phyloP scores from a whole-genome alignment of 2,797 vertebrate genomes.

The Calcarius lapponicus region DNA sequence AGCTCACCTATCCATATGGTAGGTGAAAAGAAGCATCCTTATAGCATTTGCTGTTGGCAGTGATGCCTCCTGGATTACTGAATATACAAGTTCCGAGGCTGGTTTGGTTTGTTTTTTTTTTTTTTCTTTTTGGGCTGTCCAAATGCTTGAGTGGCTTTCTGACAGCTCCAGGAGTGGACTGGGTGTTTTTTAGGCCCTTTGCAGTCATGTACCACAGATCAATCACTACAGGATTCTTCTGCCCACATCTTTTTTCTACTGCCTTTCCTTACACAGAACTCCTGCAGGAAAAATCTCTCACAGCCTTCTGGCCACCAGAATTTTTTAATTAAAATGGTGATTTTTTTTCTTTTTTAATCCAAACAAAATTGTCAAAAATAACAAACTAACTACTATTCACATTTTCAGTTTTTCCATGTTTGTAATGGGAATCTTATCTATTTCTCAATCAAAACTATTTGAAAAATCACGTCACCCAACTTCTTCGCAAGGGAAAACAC shows the following conservation, averaged over 20 bases:
- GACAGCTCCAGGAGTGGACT: not conserved
- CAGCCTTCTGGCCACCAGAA: not conserved
- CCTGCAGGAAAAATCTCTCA: not conserved
- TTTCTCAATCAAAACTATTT: slow-evolving; percentile 1
- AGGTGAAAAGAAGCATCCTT: slow-evolving; percentile 16
- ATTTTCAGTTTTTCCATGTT: not conserved
- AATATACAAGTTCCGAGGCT: not conserved
- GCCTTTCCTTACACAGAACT: not conserved
- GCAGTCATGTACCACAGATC: not conserved
- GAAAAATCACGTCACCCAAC: slow-evolving; percentile 2
- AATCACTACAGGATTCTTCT: not conserved
- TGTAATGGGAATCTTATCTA: not conserved
- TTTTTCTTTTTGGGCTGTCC: not conserved
- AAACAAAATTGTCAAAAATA: not conserved
- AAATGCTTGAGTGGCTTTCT: not conserved
- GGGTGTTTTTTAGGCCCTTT: not conserved
- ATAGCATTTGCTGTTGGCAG: not conserved
- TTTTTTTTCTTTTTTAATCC: not conserved
- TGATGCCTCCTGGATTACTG: not conserved
- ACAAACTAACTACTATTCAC: not conserved
- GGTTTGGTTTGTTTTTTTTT: not conserved
- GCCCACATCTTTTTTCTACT: not conserved
- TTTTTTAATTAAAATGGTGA: not conserved
- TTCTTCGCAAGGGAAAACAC: slow-evolving; percentile 2
- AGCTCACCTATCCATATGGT: not conserved